Base-by-base conservation (phyloP, 2,888 invertebrate genomes). In the Helleia helle region DNA sequence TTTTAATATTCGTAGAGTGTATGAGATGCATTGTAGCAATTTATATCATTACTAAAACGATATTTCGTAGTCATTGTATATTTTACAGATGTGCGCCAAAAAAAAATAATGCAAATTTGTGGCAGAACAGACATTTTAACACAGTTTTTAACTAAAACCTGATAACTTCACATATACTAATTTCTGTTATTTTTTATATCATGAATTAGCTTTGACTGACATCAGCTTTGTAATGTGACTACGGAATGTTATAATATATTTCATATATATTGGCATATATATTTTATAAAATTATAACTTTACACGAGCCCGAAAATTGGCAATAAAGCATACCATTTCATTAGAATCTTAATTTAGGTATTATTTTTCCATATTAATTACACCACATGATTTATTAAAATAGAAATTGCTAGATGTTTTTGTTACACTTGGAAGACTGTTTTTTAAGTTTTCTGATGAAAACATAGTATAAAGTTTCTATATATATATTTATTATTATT, bases 221-320 rank as follows among this genome's bases (percentile, higher is more conserved):
- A n/a, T n/a, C n/a, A n/a, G n/a, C n/a, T n/a, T n/a, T n/a, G n/a
- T n/a, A n/a, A n/a, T n/a, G n/a, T n/a, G n/a, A 5, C 22, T 22
- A 22, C 8, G 22, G 22, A 22, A 7, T 22, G 22, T 22, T 22
- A 5, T n/a, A n/a, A n/a, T 18, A 4, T 22, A 22, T 22, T 22
- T 22, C 4, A 1, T 22, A 3, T 8, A 7, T 22, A 22, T 22
- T 22, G n/a, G n/a, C n/a, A 22, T 3, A 6, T 22, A 8, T 7
- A n/a, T n/a, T n/a, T n/a, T n/a, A 22, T 8, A 34, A 7, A 22
- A 8, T 34, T 8, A 8, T 7, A 18, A 15, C 6, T 34, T 22
- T 4, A 11, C 15, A 34, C 11, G 34, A 34, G 34, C 34, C 34
- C 34, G 18, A 22, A 22, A 34, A 34, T 34, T 34, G 34, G 34